Evolutionary conservation across 2,888 invertebrate species (phyloP), one percentile per base, ranked within the genome.

Genomic region (Melanchra persicariae): DNA sequence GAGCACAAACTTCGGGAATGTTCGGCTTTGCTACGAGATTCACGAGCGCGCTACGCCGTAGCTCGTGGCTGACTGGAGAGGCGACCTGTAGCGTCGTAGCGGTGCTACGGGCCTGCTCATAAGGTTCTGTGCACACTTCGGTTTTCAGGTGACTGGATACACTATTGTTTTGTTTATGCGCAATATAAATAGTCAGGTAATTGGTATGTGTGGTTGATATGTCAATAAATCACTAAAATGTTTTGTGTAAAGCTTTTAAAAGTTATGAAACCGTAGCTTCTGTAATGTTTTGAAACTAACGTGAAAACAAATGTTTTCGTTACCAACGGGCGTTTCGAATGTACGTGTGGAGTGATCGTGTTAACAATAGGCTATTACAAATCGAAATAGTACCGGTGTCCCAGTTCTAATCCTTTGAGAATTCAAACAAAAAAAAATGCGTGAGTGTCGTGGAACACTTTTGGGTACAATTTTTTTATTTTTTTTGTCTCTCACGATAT

Each of bases 21-120:
- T 66, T 74, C 69, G 60, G 40, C 47, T 15, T 40, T 15, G 68
- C 78, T 81, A 79, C 84, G 84, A 64, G 40, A 80, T 77, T 55
- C 37, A 86, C 91, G 91, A 80, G 84, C 79, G 85, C 60, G 77
- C 91, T 91, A 91, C 93, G 90, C 79, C 91, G 92, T 91, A 92
- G 92, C 87, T 79, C 82, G 87, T 81, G 89, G 85, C 81, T 61
- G 85, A 93, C 93, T 93, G 91, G 63, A 83, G 75, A 30, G 68
- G 78, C 80, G 85, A 92, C 92, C 91, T 92, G 93, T 92, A 85
- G 90, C 87, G 60, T 30, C 82, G 85, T 85, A 87, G 86, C 85
- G 34, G n/a, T 52, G 76, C 79, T 85, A 85, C 84, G 76, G 30
- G 22, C 58, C 59, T 74, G 65, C 75, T 83, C 74, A 77, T 85